These are phyloP conservation scores for Vannuccia rotundouncinata DNA, from an alignment of 2,888 invertebrate species.

Conservation along the genomic window DNA sequence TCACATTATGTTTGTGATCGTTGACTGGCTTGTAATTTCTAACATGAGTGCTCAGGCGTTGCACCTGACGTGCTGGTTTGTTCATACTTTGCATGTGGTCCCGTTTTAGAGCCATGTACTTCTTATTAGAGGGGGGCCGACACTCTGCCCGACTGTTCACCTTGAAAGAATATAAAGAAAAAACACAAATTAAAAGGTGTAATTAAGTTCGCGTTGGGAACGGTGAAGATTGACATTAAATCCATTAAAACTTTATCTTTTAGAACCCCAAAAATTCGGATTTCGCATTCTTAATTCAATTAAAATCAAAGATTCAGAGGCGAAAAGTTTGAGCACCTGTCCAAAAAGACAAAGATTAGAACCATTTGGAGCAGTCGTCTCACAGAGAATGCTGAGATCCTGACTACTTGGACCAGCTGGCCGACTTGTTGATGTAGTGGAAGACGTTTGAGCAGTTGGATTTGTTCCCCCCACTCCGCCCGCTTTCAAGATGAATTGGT, in stretches of 20 bases:
- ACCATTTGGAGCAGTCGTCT: conserved; percentile 29
- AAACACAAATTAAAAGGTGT: conserved; percentile 82
- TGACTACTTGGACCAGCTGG: neutral
- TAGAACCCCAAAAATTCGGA: too few relatives aligned
- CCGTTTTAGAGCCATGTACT: conserved; percentile 82
- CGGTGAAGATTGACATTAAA: too few relatives aligned
- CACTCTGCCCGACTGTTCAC: conserved; percentile 94
- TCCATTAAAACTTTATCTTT: too few relatives aligned
- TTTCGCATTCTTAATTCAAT: conserved; percentile 63
- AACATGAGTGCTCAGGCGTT: conserved; percentile 77
- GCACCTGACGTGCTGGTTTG: conserved; percentile 75
- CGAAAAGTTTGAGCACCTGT: neutral
- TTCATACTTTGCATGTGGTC: conserved; percentile 55
- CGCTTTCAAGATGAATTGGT: conserved; percentile 29
- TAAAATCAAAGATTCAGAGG: neutral
- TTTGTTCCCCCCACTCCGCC: neutral
- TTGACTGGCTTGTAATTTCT: conserved; percentile 85
- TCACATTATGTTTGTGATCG: conserved; percentile 82
- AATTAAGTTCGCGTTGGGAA: too few relatives aligned
- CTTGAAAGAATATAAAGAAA: too few relatives aligned
- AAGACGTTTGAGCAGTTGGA: neutral
- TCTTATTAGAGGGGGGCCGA: conserved; percentile 69
- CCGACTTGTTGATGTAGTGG: neutral
- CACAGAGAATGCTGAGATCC: conserved; percentile 34
- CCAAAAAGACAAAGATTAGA: neutral